A percentile compares a stretch with the other conserved stretches of the same genome.
Conservation (phyloP, 1,140 invertebrate species). For the Nebria ingens region DNA sequence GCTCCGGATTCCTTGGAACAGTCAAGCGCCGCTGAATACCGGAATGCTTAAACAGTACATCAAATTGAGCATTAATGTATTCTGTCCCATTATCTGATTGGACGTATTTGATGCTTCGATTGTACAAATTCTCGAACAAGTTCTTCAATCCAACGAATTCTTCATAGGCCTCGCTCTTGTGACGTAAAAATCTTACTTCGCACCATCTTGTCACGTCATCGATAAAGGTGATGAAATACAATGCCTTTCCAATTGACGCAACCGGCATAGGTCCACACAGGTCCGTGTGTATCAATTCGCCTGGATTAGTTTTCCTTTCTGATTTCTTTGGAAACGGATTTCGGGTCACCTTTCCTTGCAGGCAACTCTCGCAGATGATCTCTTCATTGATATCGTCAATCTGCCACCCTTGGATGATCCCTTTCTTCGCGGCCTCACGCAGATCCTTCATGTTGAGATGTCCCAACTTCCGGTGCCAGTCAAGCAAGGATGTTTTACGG, state of each 20-base stretch:
- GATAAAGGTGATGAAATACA: neutral
- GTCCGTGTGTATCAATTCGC: neutral
- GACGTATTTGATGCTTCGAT: neutral
- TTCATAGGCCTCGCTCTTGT: neutral
- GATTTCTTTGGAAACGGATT: neutral
- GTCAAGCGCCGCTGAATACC: constrained; percentile 20
- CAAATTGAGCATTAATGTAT: neutral
- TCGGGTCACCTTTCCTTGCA: neutral
- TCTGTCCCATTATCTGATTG: neutral
- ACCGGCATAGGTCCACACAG: neutral
- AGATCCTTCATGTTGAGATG: no score
- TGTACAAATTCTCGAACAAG: neutral
- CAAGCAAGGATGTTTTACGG: no score
- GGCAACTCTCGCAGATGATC: neutral
- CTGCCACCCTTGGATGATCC: no score
- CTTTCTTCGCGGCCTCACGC: neutral
- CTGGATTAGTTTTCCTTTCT: neutral
- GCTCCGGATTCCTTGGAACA: constrained; percentile 9
- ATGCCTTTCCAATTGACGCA: neutral
- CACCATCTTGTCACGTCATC: neutral
- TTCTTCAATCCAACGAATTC: neutral
- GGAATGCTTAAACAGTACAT: neutral
- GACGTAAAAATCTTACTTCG: neutral
- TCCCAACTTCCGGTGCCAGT: no score
- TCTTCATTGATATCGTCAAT: neutral